Evolutionary conservation across 2,888 invertebrate genomes (phyloP), one percentile per base, ranked within the genome.

Genomic region (Caenorhabditis doughertyi): DNA sequence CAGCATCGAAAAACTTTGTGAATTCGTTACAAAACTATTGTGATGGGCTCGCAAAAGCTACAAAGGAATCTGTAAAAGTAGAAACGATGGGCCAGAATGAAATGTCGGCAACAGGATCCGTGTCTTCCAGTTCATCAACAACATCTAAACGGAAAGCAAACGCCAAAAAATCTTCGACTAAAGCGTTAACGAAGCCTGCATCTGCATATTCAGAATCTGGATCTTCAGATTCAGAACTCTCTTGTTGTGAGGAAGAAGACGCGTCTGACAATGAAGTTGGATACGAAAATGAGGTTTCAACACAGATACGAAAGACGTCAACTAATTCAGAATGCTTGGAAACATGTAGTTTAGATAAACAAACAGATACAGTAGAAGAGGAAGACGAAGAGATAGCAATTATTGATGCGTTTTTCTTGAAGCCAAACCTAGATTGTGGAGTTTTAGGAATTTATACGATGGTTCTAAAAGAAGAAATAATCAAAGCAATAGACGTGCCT

Each of bases 321-420:
- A n/a, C n/a, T n/a, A n/a, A n/a, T n/a, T n/a, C n/a, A n/a, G n/a
- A n/a, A n/a, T n/a, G n/a, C n/a, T n/a, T n/a, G n/a, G n/a, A n/a
- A n/a, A n/a, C n/a, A n/a, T n/a, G n/a, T n/a, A n/a, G 4, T 32
- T 4, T 32, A 9, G 32, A 32, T 4, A 32, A 32, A 32, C 5
- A 32, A 32, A 11, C 2, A 4, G 25, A 25, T 27, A 29, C n/a
- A n/a, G n/a, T 29, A 21, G 32, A n/a, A 16, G 55, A 29, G 27
- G 32, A 32, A 3, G 39, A 29, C 4, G 64, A 65, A 4, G 64
- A 65, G 23, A 65, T 65, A 18, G 21, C 58, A 18, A 64, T 56
- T 21, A 23, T 60, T 5, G 74, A 81, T 7, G 62, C 44, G 55
- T 55, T 77, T 11, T 79, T 68, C 25, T 16, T 29, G 21, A 82